Base-by-base conservation (phyloP, 2,888 invertebrate genomes). In the Ectemnius continuus region DNA sequence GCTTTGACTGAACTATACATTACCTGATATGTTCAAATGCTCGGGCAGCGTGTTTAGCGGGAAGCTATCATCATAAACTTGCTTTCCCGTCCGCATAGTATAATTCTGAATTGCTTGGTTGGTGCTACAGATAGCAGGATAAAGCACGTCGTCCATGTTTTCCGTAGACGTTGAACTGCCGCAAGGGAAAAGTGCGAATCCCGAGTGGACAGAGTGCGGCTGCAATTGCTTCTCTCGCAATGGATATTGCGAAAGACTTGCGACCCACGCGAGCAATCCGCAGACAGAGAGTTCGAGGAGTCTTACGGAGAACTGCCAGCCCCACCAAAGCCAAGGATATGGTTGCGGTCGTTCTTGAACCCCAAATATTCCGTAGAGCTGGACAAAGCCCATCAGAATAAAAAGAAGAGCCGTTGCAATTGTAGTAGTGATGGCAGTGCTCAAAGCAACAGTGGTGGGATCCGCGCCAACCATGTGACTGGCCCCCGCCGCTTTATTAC, bases 271-370 rank as follows among this genome's bases (percentile, higher is more conserved):
- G 83, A 97, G 93, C 67, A 97, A 92, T 4, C 95, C 95, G 83
- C 97, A 96, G 86, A 98, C 96, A n/a, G 95, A 94, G 60, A 98
- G 94, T 91, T 98, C 98, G 66, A 97, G 93, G 5, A 97, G 92
- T 28, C 98, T 93, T 65, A 97, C 93, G 0, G 96, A 95, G 87
- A 97, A 95, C 88, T 98, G 97, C 91, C 96, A 97, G 20, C 96
- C 95, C 97, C 97, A 98, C 92, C 97, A 95, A 3, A 97, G 93
- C 98, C 98, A 98, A 76, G 93, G 91, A 74, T 92, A 91, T 0
- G 92, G 92, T 26, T 88, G 88, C 8, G 88, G 88, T 84, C 91
- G 83, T 84, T 91, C 91, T 78, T 88, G 91, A 65, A 95, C 94
- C 61, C 93, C 94, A 85, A 95, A 93, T 61, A 96, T 93, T 1